Conservation (phyloP, 2,113 vertebrate species). For the Martes martes region DNA sequence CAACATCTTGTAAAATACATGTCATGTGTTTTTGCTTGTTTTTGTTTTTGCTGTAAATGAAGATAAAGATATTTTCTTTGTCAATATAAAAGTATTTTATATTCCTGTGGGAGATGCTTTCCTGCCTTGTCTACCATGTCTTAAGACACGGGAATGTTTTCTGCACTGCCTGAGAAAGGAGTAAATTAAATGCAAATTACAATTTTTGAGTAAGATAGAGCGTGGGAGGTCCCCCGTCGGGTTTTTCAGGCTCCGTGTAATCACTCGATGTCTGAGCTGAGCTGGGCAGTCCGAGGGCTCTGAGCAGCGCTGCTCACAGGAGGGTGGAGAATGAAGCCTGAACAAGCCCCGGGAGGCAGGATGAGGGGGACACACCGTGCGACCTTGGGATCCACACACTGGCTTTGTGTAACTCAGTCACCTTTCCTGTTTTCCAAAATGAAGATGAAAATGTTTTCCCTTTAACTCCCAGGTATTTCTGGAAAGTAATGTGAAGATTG, state of each 20-base stretch:
- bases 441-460: neutral
- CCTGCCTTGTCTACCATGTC: neutral
- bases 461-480: neutral
- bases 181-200: neutral
- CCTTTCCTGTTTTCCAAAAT: neutral
- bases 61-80: constrained; percentile 12
- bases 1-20: neutral
- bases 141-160: neutral
- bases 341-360: no score
- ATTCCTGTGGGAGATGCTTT: neutral
- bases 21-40: neutral
- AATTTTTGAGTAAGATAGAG: no score
- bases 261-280: accelerated
- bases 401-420: neutral
- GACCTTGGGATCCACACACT: accelerated
- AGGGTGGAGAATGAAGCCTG: accelerated
- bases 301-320: neutral
- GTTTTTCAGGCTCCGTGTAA: neutral
- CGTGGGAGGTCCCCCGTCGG: accelerated
- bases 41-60: neutral
- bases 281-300: accelerated
- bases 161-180: neutral
- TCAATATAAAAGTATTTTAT: neutral
- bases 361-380: accelerated
- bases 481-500: neutral